Evolutionary conservation across 2,888 invertebrate genomes (phyloP), one percentile per base, ranked within the genome.

Genomic region (Eudemis profundana): DNA sequence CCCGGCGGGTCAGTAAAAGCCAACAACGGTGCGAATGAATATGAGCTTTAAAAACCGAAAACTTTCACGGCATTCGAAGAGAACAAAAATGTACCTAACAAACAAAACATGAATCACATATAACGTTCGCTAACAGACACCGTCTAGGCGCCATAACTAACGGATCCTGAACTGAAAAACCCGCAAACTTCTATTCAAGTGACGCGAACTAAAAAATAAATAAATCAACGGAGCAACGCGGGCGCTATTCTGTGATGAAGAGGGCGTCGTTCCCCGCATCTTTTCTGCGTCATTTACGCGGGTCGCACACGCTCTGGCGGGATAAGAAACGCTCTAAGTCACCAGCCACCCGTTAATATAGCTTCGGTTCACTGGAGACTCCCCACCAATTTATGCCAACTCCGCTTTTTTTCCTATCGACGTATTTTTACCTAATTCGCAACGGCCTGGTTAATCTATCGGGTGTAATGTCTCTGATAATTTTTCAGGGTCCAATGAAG

Each of bases 241-340:
- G 19, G 69, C 74, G 75, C 77, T 76, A 77, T 80, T 78, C 78
- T 77, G 74, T 74, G 82, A 83, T 85, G 81, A 81, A 84, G 85
- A 85, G 83, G 73, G 83, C 82, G 82, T 83, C 82, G 79, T 80
- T 79, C 42, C 68, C 76, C 79, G 78, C 83, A 83, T 85, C 84
- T 84, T 86, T 90, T 90, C 89, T 87, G 76, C 83, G 77, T 86
- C 90, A 90, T 90, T 89, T 86, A 78, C 81, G 70, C 78, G 79
- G 83, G 77, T 81, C 81, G 78, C 82, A 70, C 72, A 67, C 59
- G 67, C 67, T 51, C 57, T 60, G 57, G 57, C 74, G 71, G 81
- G 82, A 80, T 81, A 85, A 85, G 81, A 79, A 79, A 71, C 73
- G 70, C 72, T 71, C 68, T 68, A 71, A 70, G 74, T 73, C 72